Evolutionary conservation across 2,888 invertebrate species (phyloP).

Genomic region (Tipula unca): DNA sequence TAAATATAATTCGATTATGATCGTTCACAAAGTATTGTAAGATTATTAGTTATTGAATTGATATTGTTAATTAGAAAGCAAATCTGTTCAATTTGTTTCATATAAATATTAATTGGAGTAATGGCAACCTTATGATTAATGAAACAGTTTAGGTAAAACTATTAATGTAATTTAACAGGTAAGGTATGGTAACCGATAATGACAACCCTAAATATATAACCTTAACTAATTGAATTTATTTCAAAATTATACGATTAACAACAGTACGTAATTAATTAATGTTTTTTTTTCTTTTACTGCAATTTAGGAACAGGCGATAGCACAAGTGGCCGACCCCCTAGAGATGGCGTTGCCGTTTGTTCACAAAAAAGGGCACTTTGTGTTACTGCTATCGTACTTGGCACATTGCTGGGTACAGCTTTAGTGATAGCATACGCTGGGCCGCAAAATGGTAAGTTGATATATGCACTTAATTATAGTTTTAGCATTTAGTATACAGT

Average conservation of each 20-base stretch:
- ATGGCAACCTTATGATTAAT: too few relatives aligned
- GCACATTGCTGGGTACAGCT: slow-evolving; percentile 72
- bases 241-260: neutral
- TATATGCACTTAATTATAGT: too few relatives aligned
- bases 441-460: slow-evolving; percentile 65
- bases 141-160: too few relatives aligned
- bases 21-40: too few relatives aligned
- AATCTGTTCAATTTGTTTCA: too few relatives aligned
- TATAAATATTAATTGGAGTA: too few relatives aligned
- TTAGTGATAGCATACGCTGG: slow-evolving; percentile 85
- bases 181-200: neutral
- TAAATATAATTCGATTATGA: too few relatives aligned
- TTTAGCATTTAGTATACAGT: neutral
- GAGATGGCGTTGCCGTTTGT: slow-evolving; percentile 69
- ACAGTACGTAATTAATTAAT: neutral
- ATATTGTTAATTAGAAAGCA: too few relatives aligned
- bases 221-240: neutral
- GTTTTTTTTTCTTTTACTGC: slow-evolving; percentile 28
- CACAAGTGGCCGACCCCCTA: slow-evolving; percentile 40
- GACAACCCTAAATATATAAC: neutral
- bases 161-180: too few relatives aligned
- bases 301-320: slow-evolving; percentile 37
- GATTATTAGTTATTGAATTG: too few relatives aligned
- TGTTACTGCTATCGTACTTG: slow-evolving; percentile 69
- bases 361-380: slow-evolving; percentile 78